Evolutionary conservation across 2,113 vertebrate genomes (phyloP).

Genomic region (Pseudois nayaur): DNA sequence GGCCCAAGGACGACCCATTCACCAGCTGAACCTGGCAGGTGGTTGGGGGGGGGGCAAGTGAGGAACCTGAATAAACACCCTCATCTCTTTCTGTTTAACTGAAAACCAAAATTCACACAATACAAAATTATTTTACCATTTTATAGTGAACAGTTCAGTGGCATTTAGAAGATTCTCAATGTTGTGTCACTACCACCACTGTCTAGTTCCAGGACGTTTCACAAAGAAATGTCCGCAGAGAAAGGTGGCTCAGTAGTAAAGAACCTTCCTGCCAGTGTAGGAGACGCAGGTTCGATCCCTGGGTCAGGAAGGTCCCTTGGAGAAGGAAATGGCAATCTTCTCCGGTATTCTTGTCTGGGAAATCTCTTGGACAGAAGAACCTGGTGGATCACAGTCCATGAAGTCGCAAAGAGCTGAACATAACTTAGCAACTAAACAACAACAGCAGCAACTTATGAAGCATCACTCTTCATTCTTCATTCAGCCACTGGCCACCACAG

Average conservation of each 20-base stretch:
- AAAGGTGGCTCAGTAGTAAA: neutral
- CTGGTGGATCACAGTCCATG: neutral
- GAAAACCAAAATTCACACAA: neutral
- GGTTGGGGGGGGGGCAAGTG: fast-evolving
- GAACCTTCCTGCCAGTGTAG: neutral
- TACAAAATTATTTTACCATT: neutral
- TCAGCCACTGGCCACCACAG: neutral
- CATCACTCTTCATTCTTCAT: neutral
- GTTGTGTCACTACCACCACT: neutral
- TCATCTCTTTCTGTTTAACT: neutral
- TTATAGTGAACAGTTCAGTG: neutral
- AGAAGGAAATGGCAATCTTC: neutral
- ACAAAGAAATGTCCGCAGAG: too few relatives aligned
- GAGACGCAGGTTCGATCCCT: neutral
- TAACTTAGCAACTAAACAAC: neutral
- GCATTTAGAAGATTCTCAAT: neutral
- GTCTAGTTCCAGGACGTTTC: neutral
- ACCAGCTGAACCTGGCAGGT: neutral
- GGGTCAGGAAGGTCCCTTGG: neutral
- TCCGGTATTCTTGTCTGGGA: neutral
- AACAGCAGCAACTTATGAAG: neutral
- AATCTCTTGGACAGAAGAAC: neutral
- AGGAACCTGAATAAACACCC: neutral
- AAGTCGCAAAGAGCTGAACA: neutral
- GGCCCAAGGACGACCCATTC: neutral